Base-by-base conservation (phyloP, 2,888 invertebrate species). In the Harmothoe impar region DNA sequence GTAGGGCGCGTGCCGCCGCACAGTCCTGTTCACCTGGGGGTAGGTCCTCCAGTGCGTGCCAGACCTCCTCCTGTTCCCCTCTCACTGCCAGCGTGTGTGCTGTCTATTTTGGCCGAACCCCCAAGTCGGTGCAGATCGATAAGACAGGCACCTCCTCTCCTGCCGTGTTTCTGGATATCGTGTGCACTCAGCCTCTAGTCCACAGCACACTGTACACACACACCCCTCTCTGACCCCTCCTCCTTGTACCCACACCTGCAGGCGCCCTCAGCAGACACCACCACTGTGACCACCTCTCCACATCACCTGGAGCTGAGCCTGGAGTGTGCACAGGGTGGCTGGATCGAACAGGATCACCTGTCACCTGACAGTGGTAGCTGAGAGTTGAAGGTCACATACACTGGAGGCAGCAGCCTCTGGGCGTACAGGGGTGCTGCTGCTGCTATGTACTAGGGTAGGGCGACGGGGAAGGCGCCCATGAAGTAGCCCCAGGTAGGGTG, bases 101-200 rank as follows among this genome's bases (percentile, higher is more conserved):
- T 29, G 72, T 72, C 72, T 72, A 72, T 72, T 72, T 17, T 72
- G 72, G 72, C 72, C 72, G 29, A 29, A 72, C 29, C 72, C 72
- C 72, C 72, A 25, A 72, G 72, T 29, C 31, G 29, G 72, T 72
- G 72, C 72, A 72, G 31, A 72, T 72, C 72, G 72, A 72, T 72
- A 72, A 0, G 31, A 72, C 31, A 15, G 25, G 31, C n/a, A 62
- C 5, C 62, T 62, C 25, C 72, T 62, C 62, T 62, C 62, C 62
- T 62, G 7, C 62, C 15, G 62, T 62, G 62, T 62, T 3, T 20
- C 12, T n/a, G n/a, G 62, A 1, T 15, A 20, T 3, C 0, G 23
- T 62, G 3, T 62, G 62, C 20, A 62, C 20, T 62, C 62, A 62
- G 12, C 1, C 62, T n/a, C n/a, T n/a, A 20, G 62, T 62, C n/a